Conservation (phyloP, 2,888 invertebrate genomes). For the Aelia acuminata region DNA sequence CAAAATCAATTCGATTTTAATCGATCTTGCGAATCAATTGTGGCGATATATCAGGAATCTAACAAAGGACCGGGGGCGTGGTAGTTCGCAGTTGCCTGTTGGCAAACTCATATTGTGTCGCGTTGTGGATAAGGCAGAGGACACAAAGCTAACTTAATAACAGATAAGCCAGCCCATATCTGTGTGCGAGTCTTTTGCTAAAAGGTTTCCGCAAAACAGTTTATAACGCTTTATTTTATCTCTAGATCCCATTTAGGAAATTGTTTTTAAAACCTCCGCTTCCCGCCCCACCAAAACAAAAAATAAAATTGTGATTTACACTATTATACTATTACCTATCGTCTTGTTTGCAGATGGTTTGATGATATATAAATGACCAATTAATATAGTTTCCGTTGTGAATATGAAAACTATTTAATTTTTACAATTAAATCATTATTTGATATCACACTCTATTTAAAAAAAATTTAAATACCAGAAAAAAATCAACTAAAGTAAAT, state of each 20-base stretch:
- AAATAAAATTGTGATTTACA: too few species aligned
- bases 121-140: not conserved
- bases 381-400: too few species aligned
- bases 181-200: not conserved
- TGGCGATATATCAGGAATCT: not conserved
- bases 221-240: not conserved
- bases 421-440: too few species aligned
- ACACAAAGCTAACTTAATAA: slow-evolving; percentile 8
- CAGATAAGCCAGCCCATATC: not conserved
- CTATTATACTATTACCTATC: too few species aligned
- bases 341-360: too few species aligned
- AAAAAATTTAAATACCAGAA: too few species aligned
- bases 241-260: not conserved
- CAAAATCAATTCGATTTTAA: not conserved
- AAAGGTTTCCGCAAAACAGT: not conserved
- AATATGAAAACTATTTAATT: too few species aligned
- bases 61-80: not conserved
- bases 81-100: not conserved
- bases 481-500: too few species aligned
- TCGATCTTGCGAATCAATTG: not conserved
- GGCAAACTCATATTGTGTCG: not conserved
- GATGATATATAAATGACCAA: too few species aligned
- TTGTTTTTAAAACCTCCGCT: too few species aligned
- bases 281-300: too few species aligned
- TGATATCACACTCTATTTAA: too few species aligned